phyloP scores from a whole-genome alignment of 2,797 vertebrate species.

The Perodicticus potto region DNA sequence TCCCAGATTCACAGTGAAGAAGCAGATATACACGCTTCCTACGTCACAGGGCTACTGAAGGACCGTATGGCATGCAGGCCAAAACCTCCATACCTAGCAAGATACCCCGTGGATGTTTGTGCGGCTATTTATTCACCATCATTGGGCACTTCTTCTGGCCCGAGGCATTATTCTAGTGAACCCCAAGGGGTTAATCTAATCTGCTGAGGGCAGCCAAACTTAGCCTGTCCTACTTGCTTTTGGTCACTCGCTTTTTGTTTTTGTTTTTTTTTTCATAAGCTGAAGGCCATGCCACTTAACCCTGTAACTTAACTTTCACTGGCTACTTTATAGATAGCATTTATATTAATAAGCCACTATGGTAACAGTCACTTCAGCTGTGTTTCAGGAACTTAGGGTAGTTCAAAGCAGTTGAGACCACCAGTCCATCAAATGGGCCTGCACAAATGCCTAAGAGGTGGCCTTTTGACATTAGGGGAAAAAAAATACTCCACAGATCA shows the following conservation, averaged over 20 bases:
- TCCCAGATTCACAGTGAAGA: not conserved
- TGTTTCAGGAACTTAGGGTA: not conserved
- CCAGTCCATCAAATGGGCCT: not conserved
- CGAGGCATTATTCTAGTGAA: not conserved
- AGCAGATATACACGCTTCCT: not conserved
- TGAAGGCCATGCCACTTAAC: not conserved
- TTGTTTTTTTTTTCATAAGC: not conserved
- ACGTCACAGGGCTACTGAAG: rapidly evolving
- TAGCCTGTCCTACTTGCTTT: not conserved
- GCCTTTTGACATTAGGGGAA: not conserved
- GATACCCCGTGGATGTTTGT: not conserved
- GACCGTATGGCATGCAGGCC: rapidly evolving
- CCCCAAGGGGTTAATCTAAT: not conserved
- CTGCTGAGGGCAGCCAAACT: not conserved
- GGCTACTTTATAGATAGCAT: not conserved
- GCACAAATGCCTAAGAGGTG: not conserved
- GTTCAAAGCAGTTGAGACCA: not conserved
- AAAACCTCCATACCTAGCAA: too few species aligned
- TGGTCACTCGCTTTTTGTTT: not conserved
- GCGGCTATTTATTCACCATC: too few species aligned
- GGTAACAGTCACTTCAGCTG: not conserved
- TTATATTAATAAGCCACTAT: not conserved
- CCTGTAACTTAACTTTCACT: not conserved
- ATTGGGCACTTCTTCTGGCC: not conserved
- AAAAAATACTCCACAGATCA: not conserved